phyloP scores from a whole-genome alignment of 2,797 vertebrate genomes.

The Hozukius guyotensis region DNA sequence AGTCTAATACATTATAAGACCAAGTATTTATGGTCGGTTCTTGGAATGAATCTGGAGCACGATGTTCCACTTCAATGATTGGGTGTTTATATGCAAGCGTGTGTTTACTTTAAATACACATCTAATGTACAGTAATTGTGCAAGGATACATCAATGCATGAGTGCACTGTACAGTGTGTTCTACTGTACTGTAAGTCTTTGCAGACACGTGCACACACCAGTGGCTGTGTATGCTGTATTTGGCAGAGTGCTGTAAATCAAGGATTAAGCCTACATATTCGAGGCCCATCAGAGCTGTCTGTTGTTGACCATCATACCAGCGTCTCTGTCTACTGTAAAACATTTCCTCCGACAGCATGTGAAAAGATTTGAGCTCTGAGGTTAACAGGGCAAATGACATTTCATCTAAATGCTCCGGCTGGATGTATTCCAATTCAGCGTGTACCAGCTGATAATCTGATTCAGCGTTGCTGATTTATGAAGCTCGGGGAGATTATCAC shows the following conservation, averaged over 20 bases:
- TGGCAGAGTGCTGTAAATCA: background rate
- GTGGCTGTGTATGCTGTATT: background rate
- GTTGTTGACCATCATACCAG: background rate
- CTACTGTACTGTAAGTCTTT: background rate
- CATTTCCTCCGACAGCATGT: constrained; percentile 26
- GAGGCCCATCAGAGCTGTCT: background rate
- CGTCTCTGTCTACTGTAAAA: background rate
- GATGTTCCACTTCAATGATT: background rate
- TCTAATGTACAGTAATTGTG: background rate
- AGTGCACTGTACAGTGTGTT: background rate
- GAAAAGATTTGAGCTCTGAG: constrained; percentile 33
- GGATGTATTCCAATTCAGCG: constrained; percentile 56
- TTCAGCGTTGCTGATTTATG: constrained; percentile 55
- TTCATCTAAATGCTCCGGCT: constrained; percentile 57
- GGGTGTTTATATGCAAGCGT: background rate
- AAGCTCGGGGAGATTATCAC: constrained; percentile 67
- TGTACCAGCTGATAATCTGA: constrained; percentile 71
- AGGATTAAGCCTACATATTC: background rate
- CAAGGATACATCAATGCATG: background rate
- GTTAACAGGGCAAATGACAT: constrained; percentile 44
- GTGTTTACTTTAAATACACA: background rate
- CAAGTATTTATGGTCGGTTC: constrained; percentile 15
- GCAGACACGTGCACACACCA: background rate
- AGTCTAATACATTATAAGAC: constrained; percentile 50
- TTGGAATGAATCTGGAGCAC: constrained; percentile 1